phyloP scores from a whole-genome alignment of 2,113 vertebrate species.

The Bubo blakistoni region DNA sequence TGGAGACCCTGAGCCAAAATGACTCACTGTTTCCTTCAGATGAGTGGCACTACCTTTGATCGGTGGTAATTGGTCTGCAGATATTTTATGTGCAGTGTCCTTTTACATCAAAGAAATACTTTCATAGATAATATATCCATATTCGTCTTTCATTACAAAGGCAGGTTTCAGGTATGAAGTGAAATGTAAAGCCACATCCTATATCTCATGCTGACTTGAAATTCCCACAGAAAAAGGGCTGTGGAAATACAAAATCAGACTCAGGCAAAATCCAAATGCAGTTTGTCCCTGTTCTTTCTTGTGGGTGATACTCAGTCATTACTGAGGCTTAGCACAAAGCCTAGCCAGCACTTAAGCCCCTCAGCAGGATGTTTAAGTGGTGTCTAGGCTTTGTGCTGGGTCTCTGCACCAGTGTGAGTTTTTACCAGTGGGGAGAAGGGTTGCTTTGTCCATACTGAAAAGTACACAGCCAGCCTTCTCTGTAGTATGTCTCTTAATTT shows the following conservation, averaged over 20 bases:
- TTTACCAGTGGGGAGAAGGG: slow-evolving; percentile 4
- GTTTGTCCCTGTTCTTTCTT: neutral
- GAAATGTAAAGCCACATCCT: neutral
- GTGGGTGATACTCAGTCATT: neutral
- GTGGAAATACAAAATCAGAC: neutral
- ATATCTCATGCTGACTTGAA: neutral
- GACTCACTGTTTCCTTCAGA: neutral
- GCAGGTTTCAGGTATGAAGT: neutral
- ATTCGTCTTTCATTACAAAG: neutral
- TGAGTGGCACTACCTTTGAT: neutral
- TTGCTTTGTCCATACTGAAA: slow-evolving; percentile 30
- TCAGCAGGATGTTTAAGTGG: slow-evolving; percentile 28
- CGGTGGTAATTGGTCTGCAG: neutral
- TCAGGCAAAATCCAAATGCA: neutral
- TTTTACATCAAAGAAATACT: neutral
- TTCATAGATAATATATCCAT: neutral
- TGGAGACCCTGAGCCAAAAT: neutral
- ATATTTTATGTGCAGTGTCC: neutral
- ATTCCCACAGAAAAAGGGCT: neutral
- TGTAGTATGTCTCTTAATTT: slow-evolving; percentile 14
- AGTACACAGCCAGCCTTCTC: slow-evolving; percentile 1
- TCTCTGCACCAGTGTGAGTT: neutral
- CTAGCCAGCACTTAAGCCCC: neutral
- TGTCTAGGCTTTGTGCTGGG: slow-evolving; percentile 14
- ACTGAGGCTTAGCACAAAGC: neutral